phyloP scores from a whole-genome alignment of 1,140 invertebrate species.

The Papilio aristodemus region DNA sequence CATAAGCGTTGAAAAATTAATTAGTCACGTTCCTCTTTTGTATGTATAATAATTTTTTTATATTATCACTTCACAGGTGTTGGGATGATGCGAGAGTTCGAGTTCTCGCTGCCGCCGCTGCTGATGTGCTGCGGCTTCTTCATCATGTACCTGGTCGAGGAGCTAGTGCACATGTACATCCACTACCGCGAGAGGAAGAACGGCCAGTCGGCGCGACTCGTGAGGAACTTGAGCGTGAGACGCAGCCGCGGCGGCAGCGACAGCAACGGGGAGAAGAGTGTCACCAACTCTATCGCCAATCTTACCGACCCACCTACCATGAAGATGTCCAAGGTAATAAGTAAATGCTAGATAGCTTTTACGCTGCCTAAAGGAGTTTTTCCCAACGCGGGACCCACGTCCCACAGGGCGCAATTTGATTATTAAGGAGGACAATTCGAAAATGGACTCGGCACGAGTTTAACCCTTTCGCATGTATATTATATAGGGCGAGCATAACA shows the following conservation, averaged over 20 bases:
- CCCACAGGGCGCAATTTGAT: no score
- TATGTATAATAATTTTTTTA: background rate
- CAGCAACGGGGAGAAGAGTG: constrained; percentile 53
- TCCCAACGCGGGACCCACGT: no score
- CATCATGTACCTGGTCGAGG: constrained; percentile 91
- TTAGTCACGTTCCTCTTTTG: no score
- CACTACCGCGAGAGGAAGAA: constrained; percentile 73
- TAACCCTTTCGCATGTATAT: no score
- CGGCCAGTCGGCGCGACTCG: constrained; percentile 64
- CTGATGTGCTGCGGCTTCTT: constrained; percentile 91
- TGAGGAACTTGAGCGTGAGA: constrained; percentile 72
- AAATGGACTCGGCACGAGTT: no score
- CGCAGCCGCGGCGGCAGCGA: constrained; percentile 48
- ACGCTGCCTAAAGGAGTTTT: no score
- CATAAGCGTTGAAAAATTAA: no score
- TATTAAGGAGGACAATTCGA: no score
- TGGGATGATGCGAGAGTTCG: constrained; percentile 74
- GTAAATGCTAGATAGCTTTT: background rate
- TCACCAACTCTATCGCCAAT: constrained; percentile 74
- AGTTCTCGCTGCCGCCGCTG: constrained; percentile 85
- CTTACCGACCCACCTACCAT: constrained; percentile 59
- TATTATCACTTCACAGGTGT: constrained; percentile 49
- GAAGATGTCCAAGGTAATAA: constrained; percentile 49
- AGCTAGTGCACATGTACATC: constrained; percentile 87
- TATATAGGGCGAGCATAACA: no score